Evolutionary conservation across 2,113 vertebrate species (phyloP).

Genomic region (Polyodon spathula): DNA sequence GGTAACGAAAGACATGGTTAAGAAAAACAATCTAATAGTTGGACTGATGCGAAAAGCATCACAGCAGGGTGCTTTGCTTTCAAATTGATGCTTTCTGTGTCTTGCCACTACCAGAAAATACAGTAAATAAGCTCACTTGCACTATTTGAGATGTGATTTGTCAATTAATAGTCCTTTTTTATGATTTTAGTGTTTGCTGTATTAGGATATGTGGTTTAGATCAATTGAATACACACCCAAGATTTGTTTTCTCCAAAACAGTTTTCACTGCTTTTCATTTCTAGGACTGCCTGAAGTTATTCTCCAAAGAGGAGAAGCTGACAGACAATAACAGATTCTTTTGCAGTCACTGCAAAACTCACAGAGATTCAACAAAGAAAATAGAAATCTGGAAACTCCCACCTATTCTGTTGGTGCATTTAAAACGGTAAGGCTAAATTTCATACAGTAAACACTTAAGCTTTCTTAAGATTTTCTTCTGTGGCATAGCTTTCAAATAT

Average conservation of each 20-base stretch:
- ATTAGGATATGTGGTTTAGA: no score
- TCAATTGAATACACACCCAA: not conserved
- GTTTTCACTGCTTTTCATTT: constrained; percentile 18
- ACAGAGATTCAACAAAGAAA: constrained; percentile 89
- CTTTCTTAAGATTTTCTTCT: no score
- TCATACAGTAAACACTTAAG: no score
- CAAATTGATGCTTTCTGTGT: no score
- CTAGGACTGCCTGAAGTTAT: constrained; percentile 91
- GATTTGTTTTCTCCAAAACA: not conserved
- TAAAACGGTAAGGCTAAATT: constrained; percentile 74
- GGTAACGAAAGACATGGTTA: constrained; percentile 45
- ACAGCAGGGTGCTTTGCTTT: no score
- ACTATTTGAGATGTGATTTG: no score
- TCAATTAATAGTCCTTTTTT: no score
- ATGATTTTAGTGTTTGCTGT: no score
- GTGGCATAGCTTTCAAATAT: no score
- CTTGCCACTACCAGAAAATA: not conserved
- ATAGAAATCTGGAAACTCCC: constrained; percentile 98
- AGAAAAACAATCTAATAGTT: no score
- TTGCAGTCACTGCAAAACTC: constrained; percentile 89
- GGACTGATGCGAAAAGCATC: no score
- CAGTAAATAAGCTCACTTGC: no score
- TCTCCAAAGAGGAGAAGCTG: constrained; percentile 93
- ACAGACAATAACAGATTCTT: constrained; percentile 93
- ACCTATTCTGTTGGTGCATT: constrained; percentile 85